Conservation (phyloP, 2,797 vertebrate genomes). For the Xyrichtys novacula region DNA sequence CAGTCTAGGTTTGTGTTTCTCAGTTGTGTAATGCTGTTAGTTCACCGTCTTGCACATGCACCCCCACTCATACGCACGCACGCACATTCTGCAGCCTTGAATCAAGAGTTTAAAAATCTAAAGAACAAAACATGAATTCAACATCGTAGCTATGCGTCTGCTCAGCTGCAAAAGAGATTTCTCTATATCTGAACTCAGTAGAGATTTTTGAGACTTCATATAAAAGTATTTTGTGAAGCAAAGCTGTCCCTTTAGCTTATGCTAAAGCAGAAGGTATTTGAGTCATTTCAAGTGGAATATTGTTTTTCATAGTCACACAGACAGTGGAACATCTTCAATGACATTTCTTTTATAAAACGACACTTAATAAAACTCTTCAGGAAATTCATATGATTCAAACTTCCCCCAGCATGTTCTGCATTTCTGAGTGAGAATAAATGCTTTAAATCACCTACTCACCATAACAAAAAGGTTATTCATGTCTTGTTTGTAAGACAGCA, state of each 20-base stretch:
- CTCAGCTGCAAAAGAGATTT: background rate
- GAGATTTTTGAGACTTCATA: background rate
- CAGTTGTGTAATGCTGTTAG: constrained; percentile 39
- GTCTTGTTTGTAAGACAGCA: constrained; percentile 23
- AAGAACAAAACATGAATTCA: constrained; percentile 4
- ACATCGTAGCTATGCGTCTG: background rate
- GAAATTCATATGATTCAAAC: background rate
- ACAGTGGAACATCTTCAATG: background rate
- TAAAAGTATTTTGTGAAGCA: background rate
- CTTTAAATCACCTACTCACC: background rate
- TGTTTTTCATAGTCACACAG: background rate
- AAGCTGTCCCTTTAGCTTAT: background rate
- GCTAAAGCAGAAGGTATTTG: background rate
- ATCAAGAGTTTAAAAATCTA: constrained; percentile 8
- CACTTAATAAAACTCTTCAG: constrained; percentile 1
- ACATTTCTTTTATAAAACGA: background rate
- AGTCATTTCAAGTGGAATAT: background rate
- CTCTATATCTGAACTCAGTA: background rate
- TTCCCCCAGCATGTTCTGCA: background rate
- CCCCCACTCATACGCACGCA: constrained; percentile 23
- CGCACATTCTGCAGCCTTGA: constrained; percentile 22
- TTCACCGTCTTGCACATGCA: constrained; percentile 30
- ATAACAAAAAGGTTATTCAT: constrained; percentile 14
- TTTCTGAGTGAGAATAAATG: background rate
- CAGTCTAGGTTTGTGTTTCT: constrained; percentile 52